Conservation (phyloP, 2,888 invertebrate genomes). For the Cephus pulcher region DNA sequence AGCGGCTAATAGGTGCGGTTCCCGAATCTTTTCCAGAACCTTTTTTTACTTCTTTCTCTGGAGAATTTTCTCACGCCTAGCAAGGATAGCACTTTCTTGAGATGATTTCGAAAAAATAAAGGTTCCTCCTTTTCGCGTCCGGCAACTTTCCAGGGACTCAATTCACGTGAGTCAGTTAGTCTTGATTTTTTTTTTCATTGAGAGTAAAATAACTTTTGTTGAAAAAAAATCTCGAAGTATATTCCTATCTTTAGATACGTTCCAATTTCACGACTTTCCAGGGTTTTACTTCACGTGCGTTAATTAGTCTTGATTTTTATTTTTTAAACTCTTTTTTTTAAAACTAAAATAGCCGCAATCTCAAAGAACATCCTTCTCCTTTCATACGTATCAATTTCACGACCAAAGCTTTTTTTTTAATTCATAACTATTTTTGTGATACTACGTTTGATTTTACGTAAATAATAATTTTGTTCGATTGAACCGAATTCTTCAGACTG, state of each 20-base stretch:
- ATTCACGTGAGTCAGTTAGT: too few relatives aligned
- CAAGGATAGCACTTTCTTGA: not conserved
- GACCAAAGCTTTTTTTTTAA: too few relatives aligned
- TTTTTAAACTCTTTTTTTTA: not conserved
- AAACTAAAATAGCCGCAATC: not conserved
- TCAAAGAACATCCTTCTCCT: not conserved
- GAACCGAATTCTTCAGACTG: not conserved
- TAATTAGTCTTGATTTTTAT: not conserved
- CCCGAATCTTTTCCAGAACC: not conserved
- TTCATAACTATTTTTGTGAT: too few relatives aligned
- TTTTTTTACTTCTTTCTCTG: not conserved
- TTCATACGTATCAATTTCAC: not conserved
- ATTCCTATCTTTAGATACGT: too few relatives aligned
- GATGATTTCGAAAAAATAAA: not conserved
- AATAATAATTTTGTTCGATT: not conserved
- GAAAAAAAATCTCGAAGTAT: too few relatives aligned
- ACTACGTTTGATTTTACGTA: too few relatives aligned
- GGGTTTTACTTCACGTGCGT: too few relatives aligned
- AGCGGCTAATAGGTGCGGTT: not conserved
- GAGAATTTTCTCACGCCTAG: not conserved
- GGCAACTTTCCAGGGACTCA: not conserved
- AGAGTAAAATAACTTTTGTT: too few relatives aligned
- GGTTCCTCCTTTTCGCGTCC: not conserved
- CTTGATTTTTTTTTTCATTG: not conserved
- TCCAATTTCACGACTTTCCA: too few relatives aligned